Evolutionary conservation across 2,113 vertebrate genomes (phyloP), one percentile per base, ranked within the genome.

Genomic region (Chrysemys picta): DNA sequence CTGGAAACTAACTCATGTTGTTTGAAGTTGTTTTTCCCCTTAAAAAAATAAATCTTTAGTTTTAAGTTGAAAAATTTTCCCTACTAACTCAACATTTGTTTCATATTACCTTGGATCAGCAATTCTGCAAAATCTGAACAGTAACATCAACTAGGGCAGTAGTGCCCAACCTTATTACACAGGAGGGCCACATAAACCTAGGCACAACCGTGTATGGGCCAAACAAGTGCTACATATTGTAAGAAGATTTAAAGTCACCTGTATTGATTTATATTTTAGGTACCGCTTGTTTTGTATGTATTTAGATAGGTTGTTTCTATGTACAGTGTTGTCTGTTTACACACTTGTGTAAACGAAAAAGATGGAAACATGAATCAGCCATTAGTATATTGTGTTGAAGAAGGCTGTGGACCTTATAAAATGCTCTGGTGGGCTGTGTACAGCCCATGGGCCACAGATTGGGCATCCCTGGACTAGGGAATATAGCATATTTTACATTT

Each of bases 121-220:
- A 93, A 47, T 91, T 84, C 95, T 80, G 16, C 85, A 91, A 54
- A 96, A 88, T 85, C 45, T 76, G n/a, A 27, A 87, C 42, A 53
- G 19, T 84, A 62, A 11, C 29, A 72, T 21, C 38, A 81, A 52
- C 25, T 49, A 69, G 35, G 35, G 3, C 31, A 69, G 31, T 69
- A 17, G 8, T 69, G 35, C 13, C 14, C 31, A 62, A 9, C 31
- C 35, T n/a, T 69, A 69, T 35, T 65, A 35, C 31, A n/a, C 62
- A 65, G 4, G 31, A 65, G 62, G 16, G 16, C 31, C 62, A n/a
- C 2, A 17, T 17, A 69, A 19, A 29, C 14, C 35, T 69, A 69
- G n/a, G 16, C 16, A 17, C 31, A 69, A 69, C 62, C 16, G 8
- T 69, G 62, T 35, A n/a, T 69, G 12, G 13, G 13, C 59, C 14